Evolutionary conservation across 2,113 vertebrate species (phyloP), one percentile per base, ranked within the genome.

Genomic region (Petrocephalus microphthalmus): DNA sequence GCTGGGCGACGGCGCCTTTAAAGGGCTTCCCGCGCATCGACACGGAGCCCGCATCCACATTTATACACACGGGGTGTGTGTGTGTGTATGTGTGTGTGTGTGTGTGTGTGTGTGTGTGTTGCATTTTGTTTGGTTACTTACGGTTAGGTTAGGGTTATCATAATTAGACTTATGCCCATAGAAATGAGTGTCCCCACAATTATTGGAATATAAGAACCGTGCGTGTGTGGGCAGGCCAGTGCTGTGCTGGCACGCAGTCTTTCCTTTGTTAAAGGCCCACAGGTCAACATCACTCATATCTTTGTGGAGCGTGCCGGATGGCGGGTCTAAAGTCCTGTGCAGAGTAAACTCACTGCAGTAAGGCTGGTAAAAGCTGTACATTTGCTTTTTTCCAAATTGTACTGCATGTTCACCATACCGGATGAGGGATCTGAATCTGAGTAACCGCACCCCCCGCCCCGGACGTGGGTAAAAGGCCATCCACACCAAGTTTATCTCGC

Each of bases 1-100:
- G 95, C 95, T 94, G 22, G 20, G 94, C 95, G 96, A 95, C 95
- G 94, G 95, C 95, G 95, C 96, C 94, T 96, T 95, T 96, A 95
- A 96, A 96, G 95, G 93, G 94, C 93, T 95, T 95, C 94, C 94
- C 85, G 93, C 91, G 92, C 94, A 95, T 94, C 93, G 33, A 20
- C 53, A 93, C 94, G 95, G 1, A 52, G 67, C 82, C 57, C 60
- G 10, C 19, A 53, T 87, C 52, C 51, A 1, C 82, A 87, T 53
- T 84, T 87, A 84, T 49, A 45, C 17, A 37, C 13, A 33, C 5
- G 64, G 64, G 22, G 11, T 8, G 33, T 19, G 25, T 71, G 2
- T 49, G 25, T 37, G 19, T 85, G 8, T 37, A 22, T 57, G 29
- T 42, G 56, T 52, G 7, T 22, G 29, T 60, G 7, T 47, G 86